A percentile compares a stretch with the other conserved stretches of the same genome.
Evolutionary conservation across 2,797 vertebrate species (phyloP).

Genomic region (Mormyrops attenuatus): DNA sequence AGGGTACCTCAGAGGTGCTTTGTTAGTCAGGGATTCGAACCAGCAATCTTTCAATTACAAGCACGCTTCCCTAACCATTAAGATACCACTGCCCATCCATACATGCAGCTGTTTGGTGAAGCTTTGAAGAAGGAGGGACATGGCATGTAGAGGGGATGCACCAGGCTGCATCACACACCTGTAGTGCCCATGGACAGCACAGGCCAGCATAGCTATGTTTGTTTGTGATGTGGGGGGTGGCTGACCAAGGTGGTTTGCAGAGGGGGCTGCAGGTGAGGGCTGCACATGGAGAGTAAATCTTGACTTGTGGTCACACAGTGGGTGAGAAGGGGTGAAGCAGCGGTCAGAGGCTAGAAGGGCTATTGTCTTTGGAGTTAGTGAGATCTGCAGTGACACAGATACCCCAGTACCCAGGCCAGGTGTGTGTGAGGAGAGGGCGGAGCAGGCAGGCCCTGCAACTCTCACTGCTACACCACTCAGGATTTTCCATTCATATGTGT

Average conservation of each 20-base stretch:
- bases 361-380: neutral
- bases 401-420: constrained; percentile 13
- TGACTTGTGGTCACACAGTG: constrained; percentile 4
- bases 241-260: neutral
- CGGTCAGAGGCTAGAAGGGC: constrained; percentile 25
- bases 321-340: constrained; percentile 22
- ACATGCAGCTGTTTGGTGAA: neutral
- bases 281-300: neutral
- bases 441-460: neutral
- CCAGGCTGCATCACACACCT: neutral
- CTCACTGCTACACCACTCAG: neutral
- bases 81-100: too few relatives aligned
- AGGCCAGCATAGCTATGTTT: neutral
- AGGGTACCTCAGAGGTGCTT: neutral
- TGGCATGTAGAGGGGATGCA: neutral
- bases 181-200: neutral
- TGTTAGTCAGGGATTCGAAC: neutral
- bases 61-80: neutral
- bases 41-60: neutral
- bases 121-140: neutral
- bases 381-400: constrained; percentile 4
- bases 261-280: constrained; percentile 13
- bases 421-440: constrained; percentile 19
- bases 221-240: neutral
- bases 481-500: neutral